phyloP scores from a whole-genome alignment of 2,797 vertebrate genomes.

The Carduelis carduelis region DNA sequence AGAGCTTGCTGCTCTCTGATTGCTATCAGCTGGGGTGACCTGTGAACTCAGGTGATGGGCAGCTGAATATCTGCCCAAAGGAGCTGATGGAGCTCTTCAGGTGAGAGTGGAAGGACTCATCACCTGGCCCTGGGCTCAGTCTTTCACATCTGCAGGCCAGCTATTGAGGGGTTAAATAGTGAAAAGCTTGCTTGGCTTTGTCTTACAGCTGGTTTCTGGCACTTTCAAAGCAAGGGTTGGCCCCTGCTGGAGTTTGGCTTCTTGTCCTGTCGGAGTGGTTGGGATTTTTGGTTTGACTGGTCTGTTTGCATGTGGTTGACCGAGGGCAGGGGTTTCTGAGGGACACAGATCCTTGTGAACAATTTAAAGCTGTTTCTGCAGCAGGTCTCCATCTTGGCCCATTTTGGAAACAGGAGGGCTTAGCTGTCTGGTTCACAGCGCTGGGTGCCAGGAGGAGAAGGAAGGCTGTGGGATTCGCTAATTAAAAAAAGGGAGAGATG shows the following conservation, averaged over 20 bases:
- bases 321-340: background rate
- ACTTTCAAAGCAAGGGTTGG: background rate
- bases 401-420: background rate
- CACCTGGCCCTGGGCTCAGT: background rate
- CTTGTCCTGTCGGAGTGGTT: background rate
- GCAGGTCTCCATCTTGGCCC: background rate
- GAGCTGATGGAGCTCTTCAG: background rate
- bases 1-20: background rate
- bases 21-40: background rate
- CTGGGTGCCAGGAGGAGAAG: background rate
- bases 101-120: background rate
- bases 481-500: background rate
- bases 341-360: fast-evolving
- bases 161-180: background rate
- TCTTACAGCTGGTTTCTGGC: background rate
- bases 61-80: background rate
- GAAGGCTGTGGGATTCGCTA: background rate
- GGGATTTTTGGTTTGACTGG: background rate
- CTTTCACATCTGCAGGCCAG: background rate
- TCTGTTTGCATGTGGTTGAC: background rate
- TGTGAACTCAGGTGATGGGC: background rate
- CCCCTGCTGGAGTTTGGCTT: background rate
- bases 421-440: background rate
- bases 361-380: background rate
- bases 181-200: background rate